Evolutionary conservation across 2,888 invertebrate genomes (phyloP).

Genomic region (Drosophila parthenogenetica): DNA sequence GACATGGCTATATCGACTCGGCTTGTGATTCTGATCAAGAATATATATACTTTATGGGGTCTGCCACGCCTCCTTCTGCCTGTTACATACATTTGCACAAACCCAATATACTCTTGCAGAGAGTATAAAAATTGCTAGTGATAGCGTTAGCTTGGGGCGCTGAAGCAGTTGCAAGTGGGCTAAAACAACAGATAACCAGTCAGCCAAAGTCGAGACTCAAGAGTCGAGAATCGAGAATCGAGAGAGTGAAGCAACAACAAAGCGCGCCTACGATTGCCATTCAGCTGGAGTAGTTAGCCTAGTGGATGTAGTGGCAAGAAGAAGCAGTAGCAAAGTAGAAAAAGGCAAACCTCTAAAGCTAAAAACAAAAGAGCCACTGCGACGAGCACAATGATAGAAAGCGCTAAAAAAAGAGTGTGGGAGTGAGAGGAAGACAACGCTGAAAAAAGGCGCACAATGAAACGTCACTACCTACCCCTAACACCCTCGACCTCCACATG

Average conservation of each 20-base stretch:
- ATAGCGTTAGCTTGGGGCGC: slow-evolving; percentile 40
- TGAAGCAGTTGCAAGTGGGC: slow-evolving; percentile 17
- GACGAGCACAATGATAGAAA: slow-evolving; percentile 35
- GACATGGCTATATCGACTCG: no score
- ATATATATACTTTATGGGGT: no score
- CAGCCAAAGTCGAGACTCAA: slow-evolving; percentile 8
- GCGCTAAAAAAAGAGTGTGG: slow-evolving; percentile 3
- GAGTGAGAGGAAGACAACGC: background rate
- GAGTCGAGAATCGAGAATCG: slow-evolving; percentile 4
- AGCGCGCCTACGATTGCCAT: slow-evolving; percentile 50
- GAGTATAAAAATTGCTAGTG: slow-evolving; percentile 52
- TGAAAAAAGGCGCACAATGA: slow-evolving; percentile 45
- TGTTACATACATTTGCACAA: no score
- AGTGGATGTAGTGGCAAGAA: background rate
- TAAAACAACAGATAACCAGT: slow-evolving; percentile 22
- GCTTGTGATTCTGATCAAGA: no score
- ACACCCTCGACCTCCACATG: slow-evolving; percentile 38
- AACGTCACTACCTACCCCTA: background rate
- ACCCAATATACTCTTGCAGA: no score
- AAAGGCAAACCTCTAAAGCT: slow-evolving; percentile 31
- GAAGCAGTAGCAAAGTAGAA: no score
- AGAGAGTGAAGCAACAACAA: slow-evolving; percentile 32
- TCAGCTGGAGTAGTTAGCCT: slow-evolving; percentile 49
- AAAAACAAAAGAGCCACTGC: slow-evolving; percentile 62
- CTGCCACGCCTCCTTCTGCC: no score